Conservation (phyloP, 1,140 invertebrate species). For the Laupala kohalensis region DNA sequence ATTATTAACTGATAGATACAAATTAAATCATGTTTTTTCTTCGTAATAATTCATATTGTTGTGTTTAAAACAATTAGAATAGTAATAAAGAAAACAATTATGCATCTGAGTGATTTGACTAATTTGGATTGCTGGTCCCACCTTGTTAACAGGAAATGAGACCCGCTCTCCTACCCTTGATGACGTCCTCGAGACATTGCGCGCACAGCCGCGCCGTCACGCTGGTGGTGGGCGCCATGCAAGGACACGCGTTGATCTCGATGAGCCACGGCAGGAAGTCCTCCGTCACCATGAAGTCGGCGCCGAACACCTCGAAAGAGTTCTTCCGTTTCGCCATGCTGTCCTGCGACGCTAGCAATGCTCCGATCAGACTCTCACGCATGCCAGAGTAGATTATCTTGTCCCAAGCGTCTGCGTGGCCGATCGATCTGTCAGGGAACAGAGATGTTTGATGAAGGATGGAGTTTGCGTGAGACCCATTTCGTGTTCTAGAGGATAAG, state of each 20-base stretch:
- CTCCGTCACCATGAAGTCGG: conserved; percentile 82
- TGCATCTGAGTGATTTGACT: too few relatives aligned
- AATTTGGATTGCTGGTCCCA: too few relatives aligned
- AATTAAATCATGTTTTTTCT: too few relatives aligned
- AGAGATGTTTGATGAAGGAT: too few relatives aligned
- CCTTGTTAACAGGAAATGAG: background rate
- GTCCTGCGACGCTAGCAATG: conserved; percentile 74
- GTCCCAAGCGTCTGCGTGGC: conserved; percentile 61
- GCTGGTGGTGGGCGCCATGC: conserved; percentile 74
- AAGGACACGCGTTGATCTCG: conserved; percentile 89
- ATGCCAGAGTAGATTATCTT: conserved; percentile 79
- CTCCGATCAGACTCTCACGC: conserved; percentile 73
- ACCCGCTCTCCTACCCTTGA: conserved; percentile 82
- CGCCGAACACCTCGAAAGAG: conserved; percentile 85
- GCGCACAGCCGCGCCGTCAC: conserved; percentile 77
- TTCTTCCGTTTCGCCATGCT: conserved; percentile 74
- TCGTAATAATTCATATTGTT: too few relatives aligned
- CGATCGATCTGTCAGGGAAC: conserved; percentile 32
- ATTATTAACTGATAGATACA: too few relatives aligned
- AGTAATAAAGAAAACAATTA: background rate
- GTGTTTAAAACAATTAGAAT: too few relatives aligned
- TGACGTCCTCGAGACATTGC: conserved; percentile 77
- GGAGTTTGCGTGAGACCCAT: background rate
- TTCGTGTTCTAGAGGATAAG: too few relatives aligned
- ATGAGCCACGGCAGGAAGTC: conserved; percentile 84